Percentiles rank a stretch among this genome's conserved stretches.
These are phyloP conservation scores for Gymnarchus niloticus DNA, from an alignment of 2,113 vertebrate genomes.

Conservation along the genomic window DNA sequence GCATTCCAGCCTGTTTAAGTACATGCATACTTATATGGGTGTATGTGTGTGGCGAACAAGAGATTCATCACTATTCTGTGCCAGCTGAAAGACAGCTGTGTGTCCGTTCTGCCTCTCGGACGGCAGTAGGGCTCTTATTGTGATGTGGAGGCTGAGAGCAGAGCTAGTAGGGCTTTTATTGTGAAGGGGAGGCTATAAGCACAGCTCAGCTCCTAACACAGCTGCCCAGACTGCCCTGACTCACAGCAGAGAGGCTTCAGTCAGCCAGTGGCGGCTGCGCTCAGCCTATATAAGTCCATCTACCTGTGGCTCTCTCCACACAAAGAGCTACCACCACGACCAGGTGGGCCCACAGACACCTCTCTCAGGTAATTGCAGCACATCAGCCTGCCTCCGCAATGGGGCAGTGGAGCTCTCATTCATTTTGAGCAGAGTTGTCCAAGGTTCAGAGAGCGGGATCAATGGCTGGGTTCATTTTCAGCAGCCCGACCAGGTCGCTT, in stretches of 20 bases:
- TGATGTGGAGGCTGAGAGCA: neutral
- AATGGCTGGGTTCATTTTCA: neutral
- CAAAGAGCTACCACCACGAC: constrained; percentile 1
- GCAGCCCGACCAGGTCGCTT: neutral
- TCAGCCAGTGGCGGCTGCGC: constrained; percentile 5
- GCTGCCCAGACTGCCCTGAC: constrained; percentile 4
- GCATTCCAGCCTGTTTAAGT: neutral
- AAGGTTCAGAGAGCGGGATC: neutral
- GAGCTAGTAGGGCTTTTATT: neutral
- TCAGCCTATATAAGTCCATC: constrained; percentile 2
- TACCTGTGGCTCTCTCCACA: constrained; percentile 1
- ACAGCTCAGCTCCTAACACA: neutral
- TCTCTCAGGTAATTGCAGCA: neutral
- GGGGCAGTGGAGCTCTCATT: neutral
- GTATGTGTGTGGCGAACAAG: neutral
- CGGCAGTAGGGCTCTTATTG: neutral
- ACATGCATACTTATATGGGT: neutral
- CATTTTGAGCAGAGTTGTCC: constrained; percentile 1
- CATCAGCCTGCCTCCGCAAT: neutral
- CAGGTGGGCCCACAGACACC: neutral
- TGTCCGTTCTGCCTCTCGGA: neutral
- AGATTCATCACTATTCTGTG: neutral
- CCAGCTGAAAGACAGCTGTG: neutral
- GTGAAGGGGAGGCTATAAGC: neutral
- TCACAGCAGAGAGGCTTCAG: constrained; percentile 8